These are phyloP conservation scores for Neotragus moschatus DNA, from an alignment of 2,113 vertebrate species.

Conservation along the genomic window DNA sequence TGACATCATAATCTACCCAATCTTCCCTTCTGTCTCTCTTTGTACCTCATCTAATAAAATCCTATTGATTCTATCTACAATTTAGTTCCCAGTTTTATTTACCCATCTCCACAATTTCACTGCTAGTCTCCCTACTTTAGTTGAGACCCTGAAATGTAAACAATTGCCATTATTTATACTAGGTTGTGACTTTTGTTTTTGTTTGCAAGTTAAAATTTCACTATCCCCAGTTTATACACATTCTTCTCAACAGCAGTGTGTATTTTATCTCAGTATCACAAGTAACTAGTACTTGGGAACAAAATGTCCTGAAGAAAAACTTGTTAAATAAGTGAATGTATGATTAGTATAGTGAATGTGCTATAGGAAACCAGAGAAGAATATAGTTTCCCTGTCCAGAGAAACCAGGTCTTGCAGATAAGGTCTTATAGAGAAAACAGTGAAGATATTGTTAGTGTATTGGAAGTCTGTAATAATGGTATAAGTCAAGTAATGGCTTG, in stretches of 20 bases:
- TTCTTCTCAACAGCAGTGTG: neutral
- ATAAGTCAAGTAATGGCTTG: neutral
- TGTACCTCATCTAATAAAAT: neutral
- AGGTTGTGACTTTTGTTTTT: neutral
- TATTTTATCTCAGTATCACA: neutral
- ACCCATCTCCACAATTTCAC: neutral
- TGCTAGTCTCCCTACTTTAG: neutral
- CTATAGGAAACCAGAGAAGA: neutral
- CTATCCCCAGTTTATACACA: neutral
- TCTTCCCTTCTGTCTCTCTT: neutral
- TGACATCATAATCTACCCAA: neutral
- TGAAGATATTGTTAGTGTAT: neutral
- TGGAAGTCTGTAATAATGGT: neutral
- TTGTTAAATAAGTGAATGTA: neutral
- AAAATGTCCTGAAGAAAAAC: neutral
- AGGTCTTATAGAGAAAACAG: neutral
- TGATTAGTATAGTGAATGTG: neutral
- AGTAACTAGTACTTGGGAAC: neutral
- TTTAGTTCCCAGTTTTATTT: neutral
- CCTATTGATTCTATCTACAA: neutral
- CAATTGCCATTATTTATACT: neutral
- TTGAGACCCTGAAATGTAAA: neutral
- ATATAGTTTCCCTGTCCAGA: neutral
- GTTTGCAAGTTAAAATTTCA: neutral
- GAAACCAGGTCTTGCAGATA: neutral